Conservation (phyloP, 2,797 vertebrate species). For the Sebastes nivosus region DNA sequence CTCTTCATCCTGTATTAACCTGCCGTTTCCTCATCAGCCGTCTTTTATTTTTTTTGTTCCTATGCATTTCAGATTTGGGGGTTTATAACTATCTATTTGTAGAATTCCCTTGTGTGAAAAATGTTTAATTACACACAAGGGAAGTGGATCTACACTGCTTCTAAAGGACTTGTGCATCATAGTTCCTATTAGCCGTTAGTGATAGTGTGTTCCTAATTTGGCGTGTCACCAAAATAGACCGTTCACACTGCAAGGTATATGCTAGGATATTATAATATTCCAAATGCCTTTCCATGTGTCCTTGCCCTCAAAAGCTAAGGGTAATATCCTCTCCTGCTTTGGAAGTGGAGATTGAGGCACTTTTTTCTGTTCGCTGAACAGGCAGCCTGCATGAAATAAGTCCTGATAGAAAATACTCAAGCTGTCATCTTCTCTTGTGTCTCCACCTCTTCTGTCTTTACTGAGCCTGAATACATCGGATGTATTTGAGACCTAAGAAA, state of each 20-base stretch:
- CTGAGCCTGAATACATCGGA: not conserved
- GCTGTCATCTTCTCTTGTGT: constrained; percentile 38
- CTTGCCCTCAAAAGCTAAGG: constrained; percentile 70
- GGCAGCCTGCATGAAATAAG: constrained; percentile 75
- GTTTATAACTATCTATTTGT: constrained; percentile 1
- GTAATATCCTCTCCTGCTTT: constrained; percentile 65
- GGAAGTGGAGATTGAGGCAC: constrained; percentile 56
- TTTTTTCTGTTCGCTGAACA: constrained; percentile 75
- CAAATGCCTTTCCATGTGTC: constrained; percentile 65
- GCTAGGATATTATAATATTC: constrained; percentile 52
- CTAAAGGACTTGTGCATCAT: constrained; percentile 2
- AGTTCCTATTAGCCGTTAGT: not conserved
- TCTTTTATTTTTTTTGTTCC: constrained; percentile 34
- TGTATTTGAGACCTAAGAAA: not conserved
- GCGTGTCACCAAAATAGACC: constrained; percentile 38
- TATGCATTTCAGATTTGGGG: constrained; percentile 11
- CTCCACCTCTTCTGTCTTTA: constrained; percentile 23
- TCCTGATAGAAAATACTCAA: constrained; percentile 55
- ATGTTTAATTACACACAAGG: constrained; percentile 18
- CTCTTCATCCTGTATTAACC: constrained; percentile 74
- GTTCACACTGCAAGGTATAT: constrained; percentile 25
- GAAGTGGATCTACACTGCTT: not conserved
- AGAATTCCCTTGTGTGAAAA: not conserved
- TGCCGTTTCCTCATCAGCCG: constrained; percentile 66
- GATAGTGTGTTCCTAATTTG: not conserved